Base-by-base conservation (phyloP, 2,888 invertebrate genomes). In the Lordiphosa fenestrarum region DNA sequence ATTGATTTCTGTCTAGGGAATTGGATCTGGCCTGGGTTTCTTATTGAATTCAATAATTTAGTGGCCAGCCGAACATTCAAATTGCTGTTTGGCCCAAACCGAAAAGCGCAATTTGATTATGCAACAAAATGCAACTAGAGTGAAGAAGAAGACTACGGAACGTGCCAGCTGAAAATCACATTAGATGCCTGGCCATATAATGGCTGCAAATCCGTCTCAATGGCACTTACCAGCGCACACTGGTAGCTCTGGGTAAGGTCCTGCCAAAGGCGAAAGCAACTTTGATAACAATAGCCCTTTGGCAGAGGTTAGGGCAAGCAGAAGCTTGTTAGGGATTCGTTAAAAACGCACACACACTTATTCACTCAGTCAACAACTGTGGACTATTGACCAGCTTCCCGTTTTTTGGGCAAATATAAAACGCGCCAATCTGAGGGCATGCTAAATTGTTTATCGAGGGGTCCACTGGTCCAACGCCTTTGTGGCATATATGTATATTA, bases 41-140 rank as follows among this genome's bases (percentile, higher is more conserved):
- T 78, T 84, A 81, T 81, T 81, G 78, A 84, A 78, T 84, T 81
- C 82, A 81, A 81, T 81, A 81, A 81, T 81, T 81, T 84, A 84
- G 75, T 78, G 72, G 65, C 58, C 63, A 51, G 70, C 52, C 65
- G 67, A 65, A 83, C 68, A 77, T 80, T 83, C 72, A 77, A 83
- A 83, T 77, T 83, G 83, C 66, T 64, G 58, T 61, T 70, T 63
- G 75, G 54, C 56, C 42, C 38, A 53, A 44, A 47, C 80, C 81
- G 80, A 83, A 78, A 78, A 78, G 77, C 69, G 69, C 77, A 83
- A 72, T 83, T 78, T 83, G 81, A 78, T 78, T 78, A 78, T 83
- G 77, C 76, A 42, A 47, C 30, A 23, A 25, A 30, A 35, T 47
- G 47, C 66, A 65, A 41, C 38, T 47, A 35, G 40, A 40, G 19